Conservation (phyloP, 2,113 vertebrate species). For the Cynoglossus semilaevis region DNA sequence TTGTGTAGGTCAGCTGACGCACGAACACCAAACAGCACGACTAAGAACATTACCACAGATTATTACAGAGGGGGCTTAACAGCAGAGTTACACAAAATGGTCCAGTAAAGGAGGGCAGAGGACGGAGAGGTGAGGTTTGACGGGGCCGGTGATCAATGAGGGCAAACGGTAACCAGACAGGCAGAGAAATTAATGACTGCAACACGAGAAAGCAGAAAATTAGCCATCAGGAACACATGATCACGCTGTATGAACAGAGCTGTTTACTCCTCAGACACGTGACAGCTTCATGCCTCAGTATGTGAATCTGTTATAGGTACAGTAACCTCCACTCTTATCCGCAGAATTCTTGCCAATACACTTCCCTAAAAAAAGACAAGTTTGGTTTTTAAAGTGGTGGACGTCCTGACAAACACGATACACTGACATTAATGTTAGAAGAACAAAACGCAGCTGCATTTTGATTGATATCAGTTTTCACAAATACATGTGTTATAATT, state of each 20-base stretch:
- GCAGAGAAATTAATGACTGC: not conserved
- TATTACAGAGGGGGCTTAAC: conserved; percentile 23
- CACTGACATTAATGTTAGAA: no score
- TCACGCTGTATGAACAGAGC: conserved; percentile 44
- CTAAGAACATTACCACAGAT: conserved; percentile 67
- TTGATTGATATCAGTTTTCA: no score
- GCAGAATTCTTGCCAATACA: no score
- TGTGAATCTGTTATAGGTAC: no score
- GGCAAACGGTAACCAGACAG: no score
- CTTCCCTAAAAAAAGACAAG: no score
- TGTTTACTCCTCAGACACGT: conserved; percentile 46
- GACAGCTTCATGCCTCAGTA: conserved; percentile 6
- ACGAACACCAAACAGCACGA: conserved; percentile 40
- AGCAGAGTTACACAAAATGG: not conserved
- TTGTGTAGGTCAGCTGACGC: conserved; percentile 61
- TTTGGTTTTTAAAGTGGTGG: no score
- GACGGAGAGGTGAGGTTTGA: not conserved
- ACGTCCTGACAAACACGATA: no score
- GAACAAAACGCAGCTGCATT: no score
- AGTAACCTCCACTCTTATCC: no score
- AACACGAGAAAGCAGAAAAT: conserved; percentile 3
- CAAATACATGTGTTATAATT: no score
- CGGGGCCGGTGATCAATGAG: not conserved
- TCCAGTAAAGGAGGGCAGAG: conserved; percentile 5
- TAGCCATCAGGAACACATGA: conserved; percentile 26